Evolutionary conservation across 2,113 vertebrate species (phyloP), one percentile per base, ranked within the genome.

Genomic region (Neopipo cinnamomea): DNA sequence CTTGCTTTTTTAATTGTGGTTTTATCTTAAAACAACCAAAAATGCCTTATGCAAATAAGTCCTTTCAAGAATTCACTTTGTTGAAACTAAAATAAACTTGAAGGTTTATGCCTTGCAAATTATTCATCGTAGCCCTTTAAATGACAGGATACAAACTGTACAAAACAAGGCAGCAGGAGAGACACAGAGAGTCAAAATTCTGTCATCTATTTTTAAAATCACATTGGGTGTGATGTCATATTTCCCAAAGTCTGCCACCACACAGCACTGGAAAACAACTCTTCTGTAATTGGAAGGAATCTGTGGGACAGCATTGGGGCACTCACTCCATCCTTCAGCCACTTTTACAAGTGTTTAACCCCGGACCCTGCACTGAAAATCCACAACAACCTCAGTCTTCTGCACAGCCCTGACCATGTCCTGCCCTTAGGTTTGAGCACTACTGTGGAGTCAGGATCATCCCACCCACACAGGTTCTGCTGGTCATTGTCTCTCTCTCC

Each of bases 21-120:
- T 96, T 97, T 96, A 96, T 97, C 96, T 96, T 94, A 92, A 96
- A 96, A 92, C 86, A 92, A 94, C 93, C 92, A 96, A 95, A 96
- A 94, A 86, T 19, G 44, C 77, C 65, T 77, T 92, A 96, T 95
- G 86, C 70, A 97, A 97, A 96, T 91, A 72, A 75, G 47, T 63
- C 19, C 74, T 95, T 95, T 95, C 84, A 97, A 96, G 70, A 88
- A 93, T 81, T 81, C 67, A 68, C 67, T 96, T 85, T 80, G 71
- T 90, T 90, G 83, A 93, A 96, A 90, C 70, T 67, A 89, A 97
- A 97, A 94, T 85, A 95, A 88, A 92, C 86, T 89, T 59, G 84
- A 85, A 56, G 61, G 46, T 77, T 93, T 91, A 71, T 74, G 90
- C 89, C 61, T 94, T 77, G 74, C 74, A 95, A 84, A 93, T 95